Conservation (phyloP, 2,113 vertebrate species). For the Myanophis thanlyinensis region DNA sequence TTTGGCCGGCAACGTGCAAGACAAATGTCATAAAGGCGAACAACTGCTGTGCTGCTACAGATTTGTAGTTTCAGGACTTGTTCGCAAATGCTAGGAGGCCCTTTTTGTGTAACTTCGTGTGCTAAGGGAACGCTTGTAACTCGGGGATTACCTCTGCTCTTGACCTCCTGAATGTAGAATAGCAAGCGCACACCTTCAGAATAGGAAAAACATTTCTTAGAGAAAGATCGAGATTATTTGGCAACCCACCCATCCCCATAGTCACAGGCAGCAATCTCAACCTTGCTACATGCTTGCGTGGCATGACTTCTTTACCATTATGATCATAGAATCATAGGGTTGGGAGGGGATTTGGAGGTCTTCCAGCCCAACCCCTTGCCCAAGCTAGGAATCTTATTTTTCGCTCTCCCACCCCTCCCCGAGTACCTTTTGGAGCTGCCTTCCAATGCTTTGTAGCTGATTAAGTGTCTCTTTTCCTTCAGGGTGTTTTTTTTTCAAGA, state of each 20-base stretch:
- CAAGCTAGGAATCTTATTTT: not conserved
- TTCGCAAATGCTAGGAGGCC: too few relatives aligned
- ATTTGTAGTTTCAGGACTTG: too few relatives aligned
- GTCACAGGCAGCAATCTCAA: not conserved
- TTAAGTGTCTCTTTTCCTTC: not conserved
- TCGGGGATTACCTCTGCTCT: too few relatives aligned
- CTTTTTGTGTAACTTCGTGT: too few relatives aligned
- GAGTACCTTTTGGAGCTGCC: not conserved
- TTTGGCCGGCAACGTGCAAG: too few relatives aligned
- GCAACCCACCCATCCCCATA: not conserved
- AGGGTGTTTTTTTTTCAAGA: conserved; percentile 55
- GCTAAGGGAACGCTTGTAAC: too few relatives aligned
- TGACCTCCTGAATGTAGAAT: not conserved
- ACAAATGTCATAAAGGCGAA: too few relatives aligned
- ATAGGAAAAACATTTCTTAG: not conserved
- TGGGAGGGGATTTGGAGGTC: not conserved
- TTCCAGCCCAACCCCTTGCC: not conserved
- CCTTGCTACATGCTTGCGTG: not conserved
- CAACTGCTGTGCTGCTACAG: too few relatives aligned
- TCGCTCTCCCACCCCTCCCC: not conserved
- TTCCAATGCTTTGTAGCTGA: not conserved
- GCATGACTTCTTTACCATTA: not conserved
- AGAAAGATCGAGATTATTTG: not conserved
- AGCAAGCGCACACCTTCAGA: not conserved
- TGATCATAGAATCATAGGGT: not conserved